Percentiles rank a stretch among this genome's conserved stretches.
Evolutionary conservation across 2,888 invertebrate genomes (phyloP).

Genomic region (Diaperis boleti): DNA sequence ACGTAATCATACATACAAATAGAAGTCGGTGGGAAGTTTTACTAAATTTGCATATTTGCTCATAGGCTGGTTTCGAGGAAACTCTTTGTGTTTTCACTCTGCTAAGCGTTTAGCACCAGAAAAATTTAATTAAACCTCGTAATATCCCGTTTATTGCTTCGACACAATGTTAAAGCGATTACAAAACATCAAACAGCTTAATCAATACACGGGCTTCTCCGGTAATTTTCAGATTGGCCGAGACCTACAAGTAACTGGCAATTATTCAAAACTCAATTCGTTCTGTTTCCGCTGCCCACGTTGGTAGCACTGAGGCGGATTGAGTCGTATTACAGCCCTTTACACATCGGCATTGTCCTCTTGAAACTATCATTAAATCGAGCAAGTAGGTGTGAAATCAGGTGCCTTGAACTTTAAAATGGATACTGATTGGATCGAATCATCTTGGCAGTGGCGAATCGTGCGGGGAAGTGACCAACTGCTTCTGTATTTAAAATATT

Average conservation of each 20-base stretch:
- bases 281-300: constrained; percentile 37
- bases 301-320: constrained; percentile 1
- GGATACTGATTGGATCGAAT: constrained; percentile 15
- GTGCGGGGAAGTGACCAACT: no score
- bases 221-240: constrained; percentile 7
- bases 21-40: constrained; percentile 52
- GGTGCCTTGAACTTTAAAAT: constrained; percentile 35
- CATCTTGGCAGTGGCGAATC: no score
- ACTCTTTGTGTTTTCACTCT: constrained; percentile 33
- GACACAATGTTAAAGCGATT: constrained; percentile 13
- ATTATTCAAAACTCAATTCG: constrained; percentile 31
- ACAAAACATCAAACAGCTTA: constrained; percentile 23
- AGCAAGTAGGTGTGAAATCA: constrained; percentile 40
- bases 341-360: constrained; percentile 21
- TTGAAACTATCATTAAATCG: constrained; percentile 33
- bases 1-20: constrained; percentile 54
- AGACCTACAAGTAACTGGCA: constrained; percentile 23
- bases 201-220: constrained; percentile 3
- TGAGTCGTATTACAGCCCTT: constrained; percentile 21
- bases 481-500: no score
- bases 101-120: constrained; percentile 18
- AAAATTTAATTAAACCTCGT: constrained; percentile 28
- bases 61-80: constrained; percentile 40
- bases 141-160: constrained; percentile 7
- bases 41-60: constrained; percentile 57